Conservation (phyloP, 1,140 invertebrate species). For the Phocides pigmalion region DNA sequence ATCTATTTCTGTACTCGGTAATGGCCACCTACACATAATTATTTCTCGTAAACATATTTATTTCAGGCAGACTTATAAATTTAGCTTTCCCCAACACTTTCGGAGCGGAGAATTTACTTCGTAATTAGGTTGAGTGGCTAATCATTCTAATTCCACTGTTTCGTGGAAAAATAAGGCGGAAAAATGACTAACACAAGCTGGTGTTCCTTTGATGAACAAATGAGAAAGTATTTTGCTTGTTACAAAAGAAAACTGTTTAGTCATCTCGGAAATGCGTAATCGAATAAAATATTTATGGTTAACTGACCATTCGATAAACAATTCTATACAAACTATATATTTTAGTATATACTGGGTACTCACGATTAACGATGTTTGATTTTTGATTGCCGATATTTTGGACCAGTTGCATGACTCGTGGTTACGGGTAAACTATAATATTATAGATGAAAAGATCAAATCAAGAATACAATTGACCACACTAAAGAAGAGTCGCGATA, state of each 20-base stretch:
- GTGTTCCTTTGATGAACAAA: constrained; percentile 2
- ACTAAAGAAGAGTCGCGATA: too few relatives aligned
- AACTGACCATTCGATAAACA: too few relatives aligned
- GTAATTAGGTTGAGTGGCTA: constrained; percentile 15
- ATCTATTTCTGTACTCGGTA: neutral
- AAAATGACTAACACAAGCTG: constrained; percentile 1
- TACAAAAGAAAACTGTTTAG: neutral
- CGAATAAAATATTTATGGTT: too few relatives aligned
- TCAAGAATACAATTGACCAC: too few relatives aligned
- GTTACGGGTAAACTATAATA: too few relatives aligned
- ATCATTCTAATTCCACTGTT: constrained; percentile 18
- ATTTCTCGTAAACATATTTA: constrained; percentile 1
- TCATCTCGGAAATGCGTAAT: neutral
- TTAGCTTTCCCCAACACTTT: neutral
- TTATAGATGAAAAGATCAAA: too few relatives aligned
- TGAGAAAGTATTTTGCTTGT: neutral
- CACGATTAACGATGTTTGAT: too few relatives aligned
- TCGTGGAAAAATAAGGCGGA: constrained; percentile 7
- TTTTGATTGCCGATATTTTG: too few relatives aligned
- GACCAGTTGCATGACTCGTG: too few relatives aligned
- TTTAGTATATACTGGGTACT: too few relatives aligned
- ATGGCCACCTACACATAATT: neutral
- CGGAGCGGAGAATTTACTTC: neutral
- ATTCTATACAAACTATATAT: too few relatives aligned
- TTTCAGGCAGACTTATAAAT: neutral